These are phyloP conservation scores for Habrosyne pyritoides DNA, from an alignment of 2,888 invertebrate species.

Conservation along the genomic window DNA sequence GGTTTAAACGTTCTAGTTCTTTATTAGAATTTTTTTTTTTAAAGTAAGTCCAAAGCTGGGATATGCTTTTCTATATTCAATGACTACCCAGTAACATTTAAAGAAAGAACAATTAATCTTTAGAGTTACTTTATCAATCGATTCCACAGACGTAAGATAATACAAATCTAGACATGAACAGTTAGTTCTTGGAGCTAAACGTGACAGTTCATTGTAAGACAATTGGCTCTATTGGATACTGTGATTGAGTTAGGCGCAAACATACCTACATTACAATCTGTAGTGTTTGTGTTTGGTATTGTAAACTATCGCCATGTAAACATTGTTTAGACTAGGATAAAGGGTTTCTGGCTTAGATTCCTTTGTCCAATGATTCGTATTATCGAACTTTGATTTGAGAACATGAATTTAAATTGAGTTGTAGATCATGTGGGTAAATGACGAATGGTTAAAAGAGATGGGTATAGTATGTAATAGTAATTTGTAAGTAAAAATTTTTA, in stretches of 20 bases:
- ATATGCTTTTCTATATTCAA: too few species aligned
- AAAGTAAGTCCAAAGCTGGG: too few species aligned
- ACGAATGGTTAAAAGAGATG: too few species aligned
- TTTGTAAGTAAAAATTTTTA: too few species aligned
- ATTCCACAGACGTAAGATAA: background rate
- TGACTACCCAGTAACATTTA: too few species aligned
- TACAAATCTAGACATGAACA: constrained; percentile 10
- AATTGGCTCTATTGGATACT: constrained; percentile 53
- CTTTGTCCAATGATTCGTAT: background rate
- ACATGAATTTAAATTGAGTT: too few species aligned
- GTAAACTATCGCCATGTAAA: constrained; percentile 32
- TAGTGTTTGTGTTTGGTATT: constrained; percentile 32
- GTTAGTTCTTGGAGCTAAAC: constrained; percentile 17
- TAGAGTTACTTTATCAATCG: background rate
- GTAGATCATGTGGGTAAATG: too few species aligned
- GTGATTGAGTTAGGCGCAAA: constrained; percentile 55
- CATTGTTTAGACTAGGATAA: background rate
- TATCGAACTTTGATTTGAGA: background rate
- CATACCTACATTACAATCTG: constrained; percentile 46
- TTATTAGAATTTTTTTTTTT: too few species aligned
- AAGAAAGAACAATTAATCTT: too few species aligned
- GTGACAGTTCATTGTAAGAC: constrained; percentile 24
- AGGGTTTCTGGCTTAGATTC: background rate
- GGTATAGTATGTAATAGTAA: too few species aligned
- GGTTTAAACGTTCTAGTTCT: too few species aligned